Evolutionary conservation across 2,797 vertebrate genomes (phyloP), one percentile per base, ranked within the genome.

Genomic region (Octomys mimax): DNA sequence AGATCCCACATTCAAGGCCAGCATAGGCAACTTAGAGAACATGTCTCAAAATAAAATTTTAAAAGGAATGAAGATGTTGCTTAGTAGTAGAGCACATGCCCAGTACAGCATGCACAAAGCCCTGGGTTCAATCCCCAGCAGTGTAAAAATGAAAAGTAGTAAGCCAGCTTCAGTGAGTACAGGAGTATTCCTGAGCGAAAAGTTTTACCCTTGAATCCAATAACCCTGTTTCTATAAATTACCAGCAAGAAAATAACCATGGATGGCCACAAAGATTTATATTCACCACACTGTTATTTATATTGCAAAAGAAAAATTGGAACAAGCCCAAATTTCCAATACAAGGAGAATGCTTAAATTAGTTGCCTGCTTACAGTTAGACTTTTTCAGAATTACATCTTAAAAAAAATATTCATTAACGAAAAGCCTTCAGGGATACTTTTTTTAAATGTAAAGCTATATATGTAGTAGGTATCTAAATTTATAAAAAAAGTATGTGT

Each of bases 401-500:
- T 62, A 42, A 87, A 96, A 97, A 95, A 95, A 91, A 87, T 39
- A 94, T 70, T 96, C 94, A 96, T 46, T 83, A 77, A 92, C 59
- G 14, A 89, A 87, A 95, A 96, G 83, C 39, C 2, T 80, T 52
- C n/a, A 46, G 18, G 57, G 75, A 89, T 14, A 52, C 46, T 83
- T 7, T 73, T 91, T 94, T 88, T 28, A 64, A 16, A 88, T 7
- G 9, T 49, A 90, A 85, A 95, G 18, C 54, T 84, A 0, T 87
- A 91, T 95, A 95, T 64, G 93, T 42, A 96, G 57, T 49, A 93
- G 95, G 82, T 93, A 62, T 54, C 57, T 62, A 94, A 57, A 66
- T 92, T 95, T 96, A 64, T 87, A 83, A 77, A 92, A 77, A n/a
- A 2, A 28, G 12, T 77, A 12, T 66, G 2, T 26, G n/a, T n/a